Evolutionary conservation across 2,113 vertebrate genomes (phyloP).

Genomic region (Platichthys stellatus): DNA sequence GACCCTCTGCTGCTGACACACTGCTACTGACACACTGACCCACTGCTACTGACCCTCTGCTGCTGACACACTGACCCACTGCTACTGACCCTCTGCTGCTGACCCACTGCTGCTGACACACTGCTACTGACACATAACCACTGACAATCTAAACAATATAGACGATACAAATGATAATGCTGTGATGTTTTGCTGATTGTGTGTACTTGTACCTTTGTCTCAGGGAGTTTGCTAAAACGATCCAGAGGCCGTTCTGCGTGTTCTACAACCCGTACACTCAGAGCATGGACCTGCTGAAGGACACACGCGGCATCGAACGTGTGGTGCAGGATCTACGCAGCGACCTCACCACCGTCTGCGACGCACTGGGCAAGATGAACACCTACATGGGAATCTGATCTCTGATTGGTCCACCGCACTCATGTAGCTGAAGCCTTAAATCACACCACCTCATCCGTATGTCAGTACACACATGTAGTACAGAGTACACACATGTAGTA

Average conservation of each 20-base stretch:
- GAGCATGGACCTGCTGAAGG: conserved; percentile 95
- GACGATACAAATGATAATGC: no score
- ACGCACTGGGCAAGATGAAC: conserved; percentile 98
- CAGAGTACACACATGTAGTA: not conserved
- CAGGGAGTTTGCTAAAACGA: conserved; percentile 97
- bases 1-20: no score
- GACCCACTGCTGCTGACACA: no score
- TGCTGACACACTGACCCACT: not conserved
- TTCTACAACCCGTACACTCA: conserved; percentile 98
- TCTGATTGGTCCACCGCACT: conserved; percentile 4
- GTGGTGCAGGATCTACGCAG: conserved; percentile 96
- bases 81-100: not conserved
- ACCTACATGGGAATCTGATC: conserved; percentile 93
- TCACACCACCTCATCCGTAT: not conserved
- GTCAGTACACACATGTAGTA: not conserved
- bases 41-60: not conserved
- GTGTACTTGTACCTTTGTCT: not conserved
- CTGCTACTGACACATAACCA: no score
- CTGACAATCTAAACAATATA: no score
- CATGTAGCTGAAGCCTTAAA: not conserved
- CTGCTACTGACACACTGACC: no score
- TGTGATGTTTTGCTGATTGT: no score
- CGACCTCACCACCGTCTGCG: conserved; percentile 95
- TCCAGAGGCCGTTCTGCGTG: conserved; percentile 96
- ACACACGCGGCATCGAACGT: conserved; percentile 93